Percentiles rank a stretch among this genome's conserved stretches.
Conservation (phyloP, 2,888 invertebrate genomes). For the Apamea crenata region DNA sequence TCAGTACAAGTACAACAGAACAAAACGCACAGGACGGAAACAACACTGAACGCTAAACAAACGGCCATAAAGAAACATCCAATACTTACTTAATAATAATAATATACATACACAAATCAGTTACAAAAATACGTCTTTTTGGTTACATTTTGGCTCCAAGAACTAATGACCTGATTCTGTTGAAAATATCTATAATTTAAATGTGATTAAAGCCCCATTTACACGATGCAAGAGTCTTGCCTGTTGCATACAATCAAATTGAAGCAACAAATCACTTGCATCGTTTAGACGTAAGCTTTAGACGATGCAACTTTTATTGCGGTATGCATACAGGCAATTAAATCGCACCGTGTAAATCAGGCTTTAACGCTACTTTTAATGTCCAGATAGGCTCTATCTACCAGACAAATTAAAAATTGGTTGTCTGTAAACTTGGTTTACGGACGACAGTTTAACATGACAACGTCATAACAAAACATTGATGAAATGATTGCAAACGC, state of each 20-base stretch:
- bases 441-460: too few species aligned
- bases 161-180: conserved; percentile 57
- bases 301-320: background rate
- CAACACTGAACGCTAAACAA: conserved; percentile 72
- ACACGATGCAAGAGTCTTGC: background rate
- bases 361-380: background rate
- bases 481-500: too few species aligned
- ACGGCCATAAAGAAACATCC: conserved; percentile 58
- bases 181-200: conserved; percentile 42
- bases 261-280: background rate
- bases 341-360: background rate
- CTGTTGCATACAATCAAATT: background rate
- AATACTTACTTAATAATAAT: conserved; percentile 55
- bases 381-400: background rate
- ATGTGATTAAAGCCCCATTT: background rate
- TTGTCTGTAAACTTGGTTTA: too few species aligned
- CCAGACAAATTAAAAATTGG: background rate
- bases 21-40: conserved; percentile 83
- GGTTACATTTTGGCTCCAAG: conserved; percentile 81
- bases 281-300: background rate
- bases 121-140: conserved; percentile 82
- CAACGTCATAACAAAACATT: too few species aligned
- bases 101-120: conserved; percentile 68
- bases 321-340: background rate
- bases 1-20: conserved; percentile 80